These are phyloP conservation scores for Bombus pascuorum DNA, from an alignment of 1,140 invertebrate species.

Conservation along the genomic window DNA sequence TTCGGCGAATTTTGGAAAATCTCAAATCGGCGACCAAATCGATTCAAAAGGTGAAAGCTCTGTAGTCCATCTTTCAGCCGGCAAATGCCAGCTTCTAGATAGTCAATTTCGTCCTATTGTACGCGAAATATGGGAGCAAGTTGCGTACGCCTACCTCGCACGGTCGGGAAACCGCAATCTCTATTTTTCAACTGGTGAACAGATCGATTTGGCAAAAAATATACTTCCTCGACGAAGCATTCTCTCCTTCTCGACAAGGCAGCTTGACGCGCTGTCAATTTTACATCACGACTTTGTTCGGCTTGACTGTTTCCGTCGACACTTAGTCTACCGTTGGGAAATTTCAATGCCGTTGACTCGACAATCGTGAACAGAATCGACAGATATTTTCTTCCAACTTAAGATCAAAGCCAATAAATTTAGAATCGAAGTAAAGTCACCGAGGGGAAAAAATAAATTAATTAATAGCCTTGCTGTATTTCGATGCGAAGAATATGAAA, in stretches of 20 bases:
- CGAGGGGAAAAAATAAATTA: too few species aligned
- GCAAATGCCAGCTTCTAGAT: conserved; percentile 19
- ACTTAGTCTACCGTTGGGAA: neutral
- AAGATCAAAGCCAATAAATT: neutral
- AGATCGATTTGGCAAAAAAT: conserved; percentile 26
- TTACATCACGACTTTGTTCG: neutral
- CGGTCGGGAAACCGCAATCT: neutral
- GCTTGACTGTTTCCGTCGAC: neutral
- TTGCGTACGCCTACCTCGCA: neutral
- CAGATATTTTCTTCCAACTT: neutral
- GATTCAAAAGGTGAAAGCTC: neutral
- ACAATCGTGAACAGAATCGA: neutral
- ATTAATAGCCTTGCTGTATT: neutral
- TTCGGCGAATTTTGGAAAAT: neutral
- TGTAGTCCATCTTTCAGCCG: neutral
- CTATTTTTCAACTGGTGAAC: neutral
- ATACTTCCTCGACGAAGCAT: neutral
- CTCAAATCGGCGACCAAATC: neutral
- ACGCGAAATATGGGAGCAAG: conserved; percentile 32
- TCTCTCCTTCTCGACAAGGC: neutral
- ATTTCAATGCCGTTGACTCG: neutral
- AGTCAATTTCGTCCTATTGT: conserved; percentile 51
- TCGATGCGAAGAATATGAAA: neutral
- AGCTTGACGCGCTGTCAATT: conserved; percentile 20
- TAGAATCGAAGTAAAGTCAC: neutral